Conservation (phyloP, 2,888 invertebrate genomes). For the Desoria tigrina region DNA sequence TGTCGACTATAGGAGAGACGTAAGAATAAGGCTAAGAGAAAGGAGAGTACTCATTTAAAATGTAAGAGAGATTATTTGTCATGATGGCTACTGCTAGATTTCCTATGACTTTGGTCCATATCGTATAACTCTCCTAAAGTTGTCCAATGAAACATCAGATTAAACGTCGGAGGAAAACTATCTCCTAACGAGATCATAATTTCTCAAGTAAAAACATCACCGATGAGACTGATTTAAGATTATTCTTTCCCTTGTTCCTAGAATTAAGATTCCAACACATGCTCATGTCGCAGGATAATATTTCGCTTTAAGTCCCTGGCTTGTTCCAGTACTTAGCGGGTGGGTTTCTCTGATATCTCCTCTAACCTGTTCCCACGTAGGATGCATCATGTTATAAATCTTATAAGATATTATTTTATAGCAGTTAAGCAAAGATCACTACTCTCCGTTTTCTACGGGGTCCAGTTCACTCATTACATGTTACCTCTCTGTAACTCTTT, state of each 20-base stretch:
- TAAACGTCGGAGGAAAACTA: constrained; percentile 27
- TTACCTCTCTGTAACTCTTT: too few relatives aligned
- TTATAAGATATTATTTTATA: background rate
- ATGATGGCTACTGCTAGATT: too few relatives aligned
- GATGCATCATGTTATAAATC: constrained; percentile 37
- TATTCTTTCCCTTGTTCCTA: constrained; percentile 33
- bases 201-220: constrained; percentile 40
- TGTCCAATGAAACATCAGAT: background rate
- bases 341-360: constrained; percentile 20
- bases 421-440: constrained; percentile 8
- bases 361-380: constrained; percentile 27
- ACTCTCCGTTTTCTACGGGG: too few relatives aligned
- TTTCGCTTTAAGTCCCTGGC: constrained; percentile 17
- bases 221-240: constrained; percentile 48
- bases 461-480: too few relatives aligned
- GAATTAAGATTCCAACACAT: constrained; percentile 37
- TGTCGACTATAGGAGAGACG: too few relatives aligned
- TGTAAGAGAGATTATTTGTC: too few relatives aligned
- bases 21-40: too few relatives aligned
- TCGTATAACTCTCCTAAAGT: background rate
- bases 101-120: too few relatives aligned
- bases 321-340: constrained; percentile 20
- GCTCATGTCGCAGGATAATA: constrained; percentile 34
- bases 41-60: too few relatives aligned
- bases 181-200: constrained; percentile 50